Base-by-base conservation (phyloP, 2,888 invertebrate species). In the Acronicta aceris region DNA sequence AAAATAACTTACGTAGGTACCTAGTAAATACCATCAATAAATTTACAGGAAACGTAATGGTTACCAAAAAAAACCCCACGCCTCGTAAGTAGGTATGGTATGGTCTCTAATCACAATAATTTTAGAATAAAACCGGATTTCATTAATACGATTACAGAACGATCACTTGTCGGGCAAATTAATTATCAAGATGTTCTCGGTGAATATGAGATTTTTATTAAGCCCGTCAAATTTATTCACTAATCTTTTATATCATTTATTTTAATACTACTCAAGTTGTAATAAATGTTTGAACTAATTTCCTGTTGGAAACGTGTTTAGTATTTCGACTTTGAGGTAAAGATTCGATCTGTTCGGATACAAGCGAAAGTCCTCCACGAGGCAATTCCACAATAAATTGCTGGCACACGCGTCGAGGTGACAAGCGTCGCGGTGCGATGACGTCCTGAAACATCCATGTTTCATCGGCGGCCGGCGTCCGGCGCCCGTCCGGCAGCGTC, bases 401-500 rank as follows among this genome's bases (percentile, higher is more conserved):
- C 17, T 57, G 17, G 53, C 59, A 60, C 59, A 65, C 62, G 65
- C 66, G 56, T 45, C 51, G 59, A 53, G 63, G 65, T 71, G 73
- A 72, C 65, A 63, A 55, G 58, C 62, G 72, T 65, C 70, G 74
- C 71, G 68, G 59, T 66, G 67, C 58, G 69, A 65, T 73, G 75
- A 71, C 76, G 78, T 69, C 76, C 79, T 79, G 79, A 74, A 80
- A 77, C 66, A 74, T 65, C 70, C 71, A 61, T 64, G 68, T 71
- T 64, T 69, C 71, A 71, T 56, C 67, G 68, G 62, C 59, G 65
- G 47, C 62, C 61, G 69, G 62, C 71, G 72, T 72, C 70, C 74
- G 75, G 71, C 75, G 70, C n/a, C 54, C 59, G 66, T 53, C 71
- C 67, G 66, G 74, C 62, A 78, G 59, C 73, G 58, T 52, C 65